phyloP scores from a whole-genome alignment of 2,888 invertebrate species.

The Lithosia quadra region DNA sequence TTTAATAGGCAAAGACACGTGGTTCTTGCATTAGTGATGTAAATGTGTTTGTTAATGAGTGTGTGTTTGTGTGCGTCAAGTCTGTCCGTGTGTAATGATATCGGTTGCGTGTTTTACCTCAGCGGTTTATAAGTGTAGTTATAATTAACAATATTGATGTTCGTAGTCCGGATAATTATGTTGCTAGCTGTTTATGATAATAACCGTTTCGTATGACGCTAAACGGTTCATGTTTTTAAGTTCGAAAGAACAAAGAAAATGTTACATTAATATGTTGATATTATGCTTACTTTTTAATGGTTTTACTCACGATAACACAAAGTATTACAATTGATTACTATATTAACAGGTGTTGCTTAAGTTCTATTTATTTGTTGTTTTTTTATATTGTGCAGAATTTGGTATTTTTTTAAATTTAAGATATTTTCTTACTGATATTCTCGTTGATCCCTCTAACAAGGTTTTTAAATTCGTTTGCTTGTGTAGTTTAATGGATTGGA shows the following conservation, averaged over 20 bases:
- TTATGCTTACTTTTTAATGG: constrained; percentile 8
- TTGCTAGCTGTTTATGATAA: constrained; percentile 21
- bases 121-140: constrained; percentile 57
- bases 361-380: not conserved
- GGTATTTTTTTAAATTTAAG: not conserved
- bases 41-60: constrained; percentile 84
- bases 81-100: constrained; percentile 68
- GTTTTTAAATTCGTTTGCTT: not conserved
- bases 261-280: constrained; percentile 11
- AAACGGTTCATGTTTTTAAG: constrained; percentile 23
- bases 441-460: not conserved
- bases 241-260: constrained; percentile 33
- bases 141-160: constrained; percentile 38
- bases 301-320: not conserved
- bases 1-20: constrained; percentile 69
- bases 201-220: constrained; percentile 25
- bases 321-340: not conserved
- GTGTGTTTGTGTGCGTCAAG: constrained; percentile 72
- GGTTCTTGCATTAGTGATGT: constrained; percentile 75
- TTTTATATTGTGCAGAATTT: not conserved
- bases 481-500: not conserved
- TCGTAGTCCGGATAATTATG: constrained; percentile 31
- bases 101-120: constrained; percentile 64
- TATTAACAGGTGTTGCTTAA: not conserved
- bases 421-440: too few relatives aligned